phyloP scores from a whole-genome alignment of 1,140 invertebrate species.

The Lethocerus indicus region DNA sequence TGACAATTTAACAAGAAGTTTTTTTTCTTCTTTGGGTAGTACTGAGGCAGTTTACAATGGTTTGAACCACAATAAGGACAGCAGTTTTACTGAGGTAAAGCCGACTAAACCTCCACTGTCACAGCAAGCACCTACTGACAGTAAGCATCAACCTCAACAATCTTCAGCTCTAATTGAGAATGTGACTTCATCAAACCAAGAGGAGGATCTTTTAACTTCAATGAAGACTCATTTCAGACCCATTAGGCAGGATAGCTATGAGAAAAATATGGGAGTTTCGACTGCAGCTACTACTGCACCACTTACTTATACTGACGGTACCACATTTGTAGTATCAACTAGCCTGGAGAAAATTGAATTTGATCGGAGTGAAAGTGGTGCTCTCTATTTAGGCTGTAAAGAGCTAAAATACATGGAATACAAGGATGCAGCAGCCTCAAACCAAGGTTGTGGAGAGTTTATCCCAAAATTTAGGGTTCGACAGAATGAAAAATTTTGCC shows the following conservation, averaged over 20 bases:
- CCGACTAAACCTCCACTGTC: background rate
- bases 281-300: background rate
- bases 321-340: slow-evolving; percentile 45
- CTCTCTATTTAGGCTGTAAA: slow-evolving; percentile 24
- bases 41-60: background rate
- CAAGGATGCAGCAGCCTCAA: slow-evolving; percentile 20
- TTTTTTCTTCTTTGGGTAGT: background rate
- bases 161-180: too few relatives aligned
- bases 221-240: slow-evolving; percentile 57
- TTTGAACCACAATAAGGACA: background rate
- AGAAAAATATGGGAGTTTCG: too few relatives aligned
- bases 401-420: slow-evolving; percentile 34
- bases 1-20: slow-evolving; percentile 1
- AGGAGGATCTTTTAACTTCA: slow-evolving; percentile 52
- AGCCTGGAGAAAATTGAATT: slow-evolving; percentile 36
- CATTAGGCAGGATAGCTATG: slow-evolving; percentile 37
- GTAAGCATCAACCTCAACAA: too few relatives aligned
- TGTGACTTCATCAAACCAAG: slow-evolving; percentile 1
- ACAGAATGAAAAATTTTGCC: slow-evolving; percentile 36
- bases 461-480: slow-evolving; percentile 33
- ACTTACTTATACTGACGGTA: slow-evolving; percentile 37
- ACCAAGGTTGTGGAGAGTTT: slow-evolving; percentile 22
- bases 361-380: slow-evolving; percentile 23
- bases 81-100: background rate
- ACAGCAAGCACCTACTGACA: background rate